Evolutionary conservation across 1,140 invertebrate genomes (phyloP), one percentile per base, ranked within the genome.

Genomic region (Drosophila parabipectinata): DNA sequence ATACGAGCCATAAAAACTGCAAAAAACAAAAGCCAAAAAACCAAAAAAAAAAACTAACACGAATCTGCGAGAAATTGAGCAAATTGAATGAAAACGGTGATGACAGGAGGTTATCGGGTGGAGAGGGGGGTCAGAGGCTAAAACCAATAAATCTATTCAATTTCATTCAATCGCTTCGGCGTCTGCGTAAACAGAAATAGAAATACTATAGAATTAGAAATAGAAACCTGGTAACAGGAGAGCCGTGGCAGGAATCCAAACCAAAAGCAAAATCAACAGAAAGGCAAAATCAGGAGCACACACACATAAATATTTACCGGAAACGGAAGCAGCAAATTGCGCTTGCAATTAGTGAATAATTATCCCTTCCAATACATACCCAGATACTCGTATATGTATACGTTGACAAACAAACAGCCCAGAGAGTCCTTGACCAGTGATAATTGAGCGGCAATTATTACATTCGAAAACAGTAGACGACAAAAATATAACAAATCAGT

Each of bases 271-370:
- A 32, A 32, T 10, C 32, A 32, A 32, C 32, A 32, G 32, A 30
- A 28, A 4, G 0, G 4, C 28, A 18, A 14, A 8, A 1, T 8
- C 12, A 14, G 30, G n/a, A 26, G 48, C 37, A 47, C 28, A 6
- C 48, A 39, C 21, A 48, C 34, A 56, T 44, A 58, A 72, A 32
- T 30, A 48, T 41, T 57, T 9, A 28, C 57, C 75, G 75, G 67
- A 60, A 62, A 61, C 72, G 79, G 72, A 71, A 78, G 72, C 59
- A 74, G 48, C 73, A 75, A 82, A 83, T 77, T 75, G 69, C 61
- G 75, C 79, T 45, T 50, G 56, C 72, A 82, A 83, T 82, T 78
- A 78, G 79, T 59, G 48, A 57, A 61, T 82, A 82, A 82, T 82
- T 82, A 82, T 82, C 63, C 63, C 71, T 58, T 66, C 45, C 28